Evolutionary conservation across 2,888 invertebrate genomes (phyloP).

Genomic region (Phlogophora meticulosa): DNA sequence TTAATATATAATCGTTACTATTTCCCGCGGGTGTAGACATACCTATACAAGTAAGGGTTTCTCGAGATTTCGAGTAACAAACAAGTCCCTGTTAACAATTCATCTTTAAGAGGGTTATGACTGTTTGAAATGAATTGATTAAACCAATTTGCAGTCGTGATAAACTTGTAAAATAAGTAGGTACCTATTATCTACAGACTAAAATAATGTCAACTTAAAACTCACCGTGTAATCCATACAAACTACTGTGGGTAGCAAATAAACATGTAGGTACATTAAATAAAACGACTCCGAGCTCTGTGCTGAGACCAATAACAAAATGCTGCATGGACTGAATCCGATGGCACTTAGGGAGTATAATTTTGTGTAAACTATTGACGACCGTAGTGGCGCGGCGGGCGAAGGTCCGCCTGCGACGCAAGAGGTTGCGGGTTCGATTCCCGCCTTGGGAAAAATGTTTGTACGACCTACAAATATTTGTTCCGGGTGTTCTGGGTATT

Average conservation of each 20-base stretch:
- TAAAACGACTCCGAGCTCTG: conserved; percentile 58
- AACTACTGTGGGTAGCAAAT: conserved; percentile 36
- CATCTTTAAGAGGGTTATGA: neutral
- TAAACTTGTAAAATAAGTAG: too few species aligned
- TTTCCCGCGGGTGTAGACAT: neutral
- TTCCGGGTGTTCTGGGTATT: too few species aligned
- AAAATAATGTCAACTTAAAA: conserved; percentile 6
- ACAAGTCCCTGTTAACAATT: neutral
- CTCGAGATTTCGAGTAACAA: neutral
- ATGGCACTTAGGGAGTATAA: conserved; percentile 50
- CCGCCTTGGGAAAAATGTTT: too few species aligned
- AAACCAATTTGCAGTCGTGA: neutral
- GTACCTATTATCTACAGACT: too few species aligned
- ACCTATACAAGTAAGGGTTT: conserved; percentile 5
- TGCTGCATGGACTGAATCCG: conserved; percentile 51
- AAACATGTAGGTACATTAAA: conserved; percentile 63
- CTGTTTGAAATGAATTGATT: neutral
- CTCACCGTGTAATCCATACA: conserved; percentile 25
- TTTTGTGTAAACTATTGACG: too few species aligned
- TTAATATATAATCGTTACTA: neutral
- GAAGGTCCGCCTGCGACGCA: too few species aligned
- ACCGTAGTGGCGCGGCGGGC: too few species aligned
- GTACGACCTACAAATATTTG: too few species aligned
- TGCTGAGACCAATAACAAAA: conserved; percentile 42
- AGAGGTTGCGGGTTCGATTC: too few species aligned